Evolutionary conservation across 1,140 invertebrate species (phyloP), one percentile per base, ranked within the genome.

Genomic region (Mesaphorura yosii): DNA sequence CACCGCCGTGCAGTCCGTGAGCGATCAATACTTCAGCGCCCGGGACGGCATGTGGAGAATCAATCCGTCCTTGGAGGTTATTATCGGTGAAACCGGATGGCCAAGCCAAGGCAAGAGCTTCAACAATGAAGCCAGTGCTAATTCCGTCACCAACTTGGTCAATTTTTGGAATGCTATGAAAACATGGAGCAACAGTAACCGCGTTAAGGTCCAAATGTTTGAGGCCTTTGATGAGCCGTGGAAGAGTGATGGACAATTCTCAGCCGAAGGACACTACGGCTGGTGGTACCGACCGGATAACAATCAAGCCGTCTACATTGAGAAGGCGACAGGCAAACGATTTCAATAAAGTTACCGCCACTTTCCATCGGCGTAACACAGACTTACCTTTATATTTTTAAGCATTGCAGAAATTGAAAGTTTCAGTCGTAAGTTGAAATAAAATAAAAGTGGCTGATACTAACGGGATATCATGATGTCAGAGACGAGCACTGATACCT

Each of bases 211-310:
- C 17, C 47, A 53, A 19, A 54, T 59, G 51, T 59, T 59, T 46
- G 48, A 54, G 34, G 57, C 47, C 2, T 40, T 59, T 25, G 57
- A 59, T 22, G 57, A 59, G 40, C 57, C 57, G 6, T 59, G 51
- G 51, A 59, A 59, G 44, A 23, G 42, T 25, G 46, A 27, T 20
- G n/a, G n/a, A n/a, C n/a, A n/a, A n/a, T 5, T 41, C 5, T 17
- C 45, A 2, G 51, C 37, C 5, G 56, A 58, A 34, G 37, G 20
- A n/a, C 26, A 46, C 28, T 50, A 49, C 25, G 56, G 56, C 6
- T 58, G 51, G 51, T 58, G 51, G 51, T 37, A 53, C 23, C 31
- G 51, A 25, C 25, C 55, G 3, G 2, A 28, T 4, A 47, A 57
- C 37, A 42, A 50, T 14, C 38, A 42, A 20, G 37, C 29, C 3